Conservation (phyloP, 2,888 invertebrate species). For the Lepetodrilus schrolli region DNA sequence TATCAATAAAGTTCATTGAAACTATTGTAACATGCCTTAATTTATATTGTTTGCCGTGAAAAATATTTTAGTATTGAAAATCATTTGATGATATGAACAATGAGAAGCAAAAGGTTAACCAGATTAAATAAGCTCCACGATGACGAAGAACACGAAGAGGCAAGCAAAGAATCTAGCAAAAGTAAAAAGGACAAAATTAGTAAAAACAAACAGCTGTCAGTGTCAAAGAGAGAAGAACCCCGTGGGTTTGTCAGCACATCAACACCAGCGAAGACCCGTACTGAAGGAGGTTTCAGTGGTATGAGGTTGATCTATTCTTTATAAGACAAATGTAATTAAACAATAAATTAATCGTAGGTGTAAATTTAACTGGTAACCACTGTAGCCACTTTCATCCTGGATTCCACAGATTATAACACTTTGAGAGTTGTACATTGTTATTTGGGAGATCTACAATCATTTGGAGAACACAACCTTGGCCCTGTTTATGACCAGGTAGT, state of each 20-base stretch:
- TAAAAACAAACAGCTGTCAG: no score
- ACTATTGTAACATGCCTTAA: no score
- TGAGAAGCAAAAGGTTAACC: conserved; percentile 5
- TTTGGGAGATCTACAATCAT: no score
- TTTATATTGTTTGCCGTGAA: no score
- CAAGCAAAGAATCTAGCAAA: background rate
- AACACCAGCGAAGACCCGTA: background rate
- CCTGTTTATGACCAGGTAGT: no score
- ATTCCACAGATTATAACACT: background rate
- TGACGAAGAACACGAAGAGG: background rate
- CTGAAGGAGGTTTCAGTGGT: background rate
- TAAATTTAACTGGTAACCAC: background rate
- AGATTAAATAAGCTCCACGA: background rate
- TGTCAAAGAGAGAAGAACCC: no score
- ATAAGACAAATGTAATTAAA: background rate
- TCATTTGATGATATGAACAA: background rate
- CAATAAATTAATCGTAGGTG: background rate
- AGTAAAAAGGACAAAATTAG: no score
- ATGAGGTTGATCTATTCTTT: background rate
- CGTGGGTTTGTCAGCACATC: background rate
- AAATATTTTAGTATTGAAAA: background rate
- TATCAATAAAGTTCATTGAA: no score
- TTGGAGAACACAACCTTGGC: no score
- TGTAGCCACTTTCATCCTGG: background rate
- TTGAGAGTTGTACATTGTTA: background rate